Evolutionary conservation across 2,113 vertebrate species (phyloP), one percentile per base, ranked within the genome.

Genomic region (Oncorhynchus masou): DNA sequence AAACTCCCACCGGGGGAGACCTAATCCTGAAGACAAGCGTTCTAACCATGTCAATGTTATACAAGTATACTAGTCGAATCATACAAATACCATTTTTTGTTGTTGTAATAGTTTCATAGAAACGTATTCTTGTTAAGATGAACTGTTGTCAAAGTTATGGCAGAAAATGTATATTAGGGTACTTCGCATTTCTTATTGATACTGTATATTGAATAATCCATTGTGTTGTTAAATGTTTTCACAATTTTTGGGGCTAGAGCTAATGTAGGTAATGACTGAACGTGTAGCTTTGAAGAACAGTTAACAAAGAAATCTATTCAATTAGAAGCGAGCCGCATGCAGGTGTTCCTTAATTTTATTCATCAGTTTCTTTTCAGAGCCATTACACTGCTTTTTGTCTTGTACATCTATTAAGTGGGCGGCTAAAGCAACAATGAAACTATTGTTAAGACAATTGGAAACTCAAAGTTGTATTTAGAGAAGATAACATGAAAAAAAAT

Each of bases 301-400:
- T 88, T 75, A 87, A 92, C 89, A 91, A 90, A 92, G 87, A 88
- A 76, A 78, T 87, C 80, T 79, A 89, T 90, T 89, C 83, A 90
- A 82, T 84, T 65, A 80, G 78, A 84, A 77, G 59, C 86, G 75
- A 84, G 85, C 86, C 85, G 83, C 86, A 85, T 81, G 85, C 91
- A 91, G 90, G 90, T 93, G 89, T 89, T 84, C 90, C 85, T 89
- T 90, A 88, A 92, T 90, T 88, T 86, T 90, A 92, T 93, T 92
- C 88, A 90, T 88, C 83, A 87, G 83, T 84, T 84, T 82, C 82
- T 45, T 45, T 45, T 88, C 88, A 80, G 77, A 90, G 83, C 86
- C 82, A 89, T 88, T 87, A 88, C 87, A 88, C 87, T 83, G 83
- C 79, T 80, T 84, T 88, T 90, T 85, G 82, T 92, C 85, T 90